Conservation (phyloP, 1,140 invertebrate genomes). For the Luehdorfia chinensis region DNA sequence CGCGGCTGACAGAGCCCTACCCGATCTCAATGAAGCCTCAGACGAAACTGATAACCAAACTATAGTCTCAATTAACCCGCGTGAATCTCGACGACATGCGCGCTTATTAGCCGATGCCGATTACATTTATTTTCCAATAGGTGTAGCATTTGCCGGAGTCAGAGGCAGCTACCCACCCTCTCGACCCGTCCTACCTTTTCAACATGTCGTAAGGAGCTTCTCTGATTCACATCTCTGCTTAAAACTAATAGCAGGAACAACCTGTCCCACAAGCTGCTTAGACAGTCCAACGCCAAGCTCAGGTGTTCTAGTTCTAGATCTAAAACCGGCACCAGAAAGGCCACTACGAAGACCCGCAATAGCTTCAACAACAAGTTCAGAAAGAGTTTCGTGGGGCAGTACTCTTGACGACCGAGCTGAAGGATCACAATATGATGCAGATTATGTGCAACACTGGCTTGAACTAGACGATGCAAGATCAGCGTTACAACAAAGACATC, state of each 20-base stretch:
- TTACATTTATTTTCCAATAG: slow-evolving; percentile 82
- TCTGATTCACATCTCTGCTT: slow-evolving; percentile 85
- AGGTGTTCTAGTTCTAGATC: slow-evolving; percentile 78
- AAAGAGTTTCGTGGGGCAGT: slow-evolving; percentile 78
- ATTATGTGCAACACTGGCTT: slow-evolving; percentile 87
- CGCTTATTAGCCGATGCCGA: slow-evolving; percentile 80
- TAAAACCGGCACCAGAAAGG: slow-evolving; percentile 67
- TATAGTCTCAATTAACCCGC: slow-evolving; percentile 74
- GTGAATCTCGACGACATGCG: slow-evolving; percentile 71
- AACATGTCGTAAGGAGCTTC: slow-evolving; percentile 84
- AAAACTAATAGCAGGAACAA: slow-evolving; percentile 79
- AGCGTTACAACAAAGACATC: slow-evolving; percentile 81
- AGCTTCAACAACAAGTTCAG: slow-evolving; percentile 68
- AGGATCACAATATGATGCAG: slow-evolving; percentile 82
- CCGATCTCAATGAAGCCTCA: slow-evolving; percentile 84
- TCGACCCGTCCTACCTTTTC: slow-evolving; percentile 82
- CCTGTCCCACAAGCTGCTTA: slow-evolving; percentile 73
- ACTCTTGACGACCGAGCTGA: slow-evolving; percentile 77
- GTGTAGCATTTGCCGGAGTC: slow-evolving; percentile 80
- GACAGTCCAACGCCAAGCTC: slow-evolving; percentile 78
- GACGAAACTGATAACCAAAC: slow-evolving; percentile 81
- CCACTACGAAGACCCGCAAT: slow-evolving; percentile 57
- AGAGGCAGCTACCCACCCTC: slow-evolving; percentile 84
- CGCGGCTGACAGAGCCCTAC: slow-evolving; percentile 78
- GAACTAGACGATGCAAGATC: slow-evolving; percentile 83